A percentile compares a stretch with the other conserved stretches of the same genome.
These are phyloP conservation scores for Catharus fuscescens DNA, from an alignment of 2,113 vertebrate species.

Conservation along the genomic window DNA sequence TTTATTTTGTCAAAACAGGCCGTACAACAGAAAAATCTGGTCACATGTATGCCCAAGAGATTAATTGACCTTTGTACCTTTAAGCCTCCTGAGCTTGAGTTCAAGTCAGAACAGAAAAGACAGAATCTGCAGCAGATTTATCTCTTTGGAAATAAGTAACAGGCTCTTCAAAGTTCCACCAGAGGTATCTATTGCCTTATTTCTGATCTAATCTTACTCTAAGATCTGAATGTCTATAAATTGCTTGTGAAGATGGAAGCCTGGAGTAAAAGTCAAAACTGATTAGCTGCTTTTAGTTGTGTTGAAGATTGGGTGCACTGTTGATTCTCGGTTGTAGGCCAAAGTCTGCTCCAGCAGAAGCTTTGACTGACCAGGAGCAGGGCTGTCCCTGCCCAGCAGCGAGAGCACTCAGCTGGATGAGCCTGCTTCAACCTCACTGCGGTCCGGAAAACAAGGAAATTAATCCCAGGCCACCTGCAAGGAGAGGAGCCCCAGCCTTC, in stretches of 20 bases:
- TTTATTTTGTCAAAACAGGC: background rate
- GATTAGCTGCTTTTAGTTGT: background rate
- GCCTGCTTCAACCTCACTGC: background rate
- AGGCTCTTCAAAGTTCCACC: background rate
- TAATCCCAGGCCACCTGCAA: background rate
- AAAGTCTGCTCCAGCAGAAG: background rate
- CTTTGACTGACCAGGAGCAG: accelerated
- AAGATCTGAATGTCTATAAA: background rate
- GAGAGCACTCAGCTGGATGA: background rate
- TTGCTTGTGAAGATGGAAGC: background rate
- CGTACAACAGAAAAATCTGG: background rate
- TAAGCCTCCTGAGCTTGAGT: background rate
- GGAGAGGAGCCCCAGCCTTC: background rate
- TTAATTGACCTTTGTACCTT: slow-evolving; percentile 15
- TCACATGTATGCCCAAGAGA: background rate
- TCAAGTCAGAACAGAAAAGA: background rate
- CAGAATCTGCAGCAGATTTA: background rate
- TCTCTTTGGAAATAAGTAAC: background rate
- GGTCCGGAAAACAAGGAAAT: background rate
- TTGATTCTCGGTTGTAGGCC: background rate
- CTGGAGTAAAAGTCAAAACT: background rate
- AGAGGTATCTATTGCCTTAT: background rate
- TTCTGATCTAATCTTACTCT: background rate
- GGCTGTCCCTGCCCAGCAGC: background rate
- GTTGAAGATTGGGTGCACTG: background rate